These are phyloP conservation scores for Ascaphus truei DNA, from an alignment of 2,113 vertebrate genomes.

Conservation along the genomic window DNA sequence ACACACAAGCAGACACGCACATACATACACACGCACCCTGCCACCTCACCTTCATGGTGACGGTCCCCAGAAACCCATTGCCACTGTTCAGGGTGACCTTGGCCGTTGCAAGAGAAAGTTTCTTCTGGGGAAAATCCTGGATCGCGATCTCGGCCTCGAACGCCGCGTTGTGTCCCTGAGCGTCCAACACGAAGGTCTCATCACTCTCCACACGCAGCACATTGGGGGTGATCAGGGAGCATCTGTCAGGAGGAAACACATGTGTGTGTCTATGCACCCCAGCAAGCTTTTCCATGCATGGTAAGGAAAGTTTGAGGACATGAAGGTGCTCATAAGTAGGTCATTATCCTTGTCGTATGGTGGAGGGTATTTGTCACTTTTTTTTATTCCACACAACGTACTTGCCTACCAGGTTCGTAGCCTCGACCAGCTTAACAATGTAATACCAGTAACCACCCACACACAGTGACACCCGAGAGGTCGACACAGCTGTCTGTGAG, in stretches of 20 bases:
- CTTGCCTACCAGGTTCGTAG: too few species aligned
- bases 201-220: slow-evolving; percentile 48
- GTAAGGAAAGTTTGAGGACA: background rate
- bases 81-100: background rate
- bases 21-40: accelerated
- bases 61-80: background rate
- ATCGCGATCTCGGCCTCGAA: slow-evolving; percentile 11
- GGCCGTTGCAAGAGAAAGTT: slow-evolving; percentile 15
- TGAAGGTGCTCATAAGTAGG: background rate
- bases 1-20: too few species aligned
- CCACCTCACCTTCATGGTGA: background rate
- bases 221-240: slow-evolving; percentile 48
- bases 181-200: slow-evolving; percentile 51
- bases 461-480: too few species aligned
- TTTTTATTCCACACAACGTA: too few species aligned
- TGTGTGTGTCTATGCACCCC: too few species aligned
- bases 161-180: accelerated
- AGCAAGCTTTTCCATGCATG: too few species aligned
- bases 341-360: too few species aligned
- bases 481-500: too few species aligned
- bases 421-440: too few species aligned
- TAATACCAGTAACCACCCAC: too few species aligned
- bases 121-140: slow-evolving; percentile 49
- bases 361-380: too few species aligned
- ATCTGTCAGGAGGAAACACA: slow-evolving; percentile 33